Evolutionary conservation across 1,140 invertebrate genomes (phyloP).

Genomic region (Bilobella aurantiaca): DNA sequence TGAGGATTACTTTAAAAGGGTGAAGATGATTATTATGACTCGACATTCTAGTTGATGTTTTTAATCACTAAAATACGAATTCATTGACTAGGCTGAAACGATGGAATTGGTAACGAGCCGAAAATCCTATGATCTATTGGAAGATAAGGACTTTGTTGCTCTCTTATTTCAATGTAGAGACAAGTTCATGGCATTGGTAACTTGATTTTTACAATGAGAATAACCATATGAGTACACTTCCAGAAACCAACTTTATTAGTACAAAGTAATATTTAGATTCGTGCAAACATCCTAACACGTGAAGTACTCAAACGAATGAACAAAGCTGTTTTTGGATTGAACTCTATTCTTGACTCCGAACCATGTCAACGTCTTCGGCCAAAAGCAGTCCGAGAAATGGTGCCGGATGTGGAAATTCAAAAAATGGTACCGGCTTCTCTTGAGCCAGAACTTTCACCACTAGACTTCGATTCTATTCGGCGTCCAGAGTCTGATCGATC

Average conservation of each 20-base stretch:
- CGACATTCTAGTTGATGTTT: not conserved
- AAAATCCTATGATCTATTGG: not conserved
- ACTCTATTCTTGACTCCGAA: conserved; percentile 19
- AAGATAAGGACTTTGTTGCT: conserved; percentile 17
- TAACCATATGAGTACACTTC: too few relatives aligned
- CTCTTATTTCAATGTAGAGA: conserved; percentile 23
- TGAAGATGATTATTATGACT: not conserved
- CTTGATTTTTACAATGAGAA: conserved; percentile 1
- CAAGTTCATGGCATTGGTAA: conserved; percentile 26
- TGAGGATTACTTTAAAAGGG: conserved; percentile 17
- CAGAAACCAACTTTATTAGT: too few relatives aligned
- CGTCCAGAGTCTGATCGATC: too few relatives aligned
- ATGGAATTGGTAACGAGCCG: conserved; percentile 8
- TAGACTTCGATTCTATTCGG: too few relatives aligned
- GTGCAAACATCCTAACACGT: conserved; percentile 13
- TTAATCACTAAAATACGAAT: too few relatives aligned
- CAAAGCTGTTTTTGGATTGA: conserved; percentile 18
- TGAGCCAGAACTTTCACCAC: not conserved
- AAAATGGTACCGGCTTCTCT: not conserved
- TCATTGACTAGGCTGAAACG: conserved; percentile 13
- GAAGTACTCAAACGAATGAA: conserved; percentile 24
- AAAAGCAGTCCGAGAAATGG: not conserved
- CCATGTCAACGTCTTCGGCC: conserved; percentile 23
- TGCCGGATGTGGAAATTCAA: not conserved
- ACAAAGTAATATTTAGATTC: too few relatives aligned